A percentile compares a stretch with the other conserved stretches of the same genome.
phyloP scores from a whole-genome alignment of 2,797 vertebrate species.

The Hypotaenidia philippensis region DNA sequence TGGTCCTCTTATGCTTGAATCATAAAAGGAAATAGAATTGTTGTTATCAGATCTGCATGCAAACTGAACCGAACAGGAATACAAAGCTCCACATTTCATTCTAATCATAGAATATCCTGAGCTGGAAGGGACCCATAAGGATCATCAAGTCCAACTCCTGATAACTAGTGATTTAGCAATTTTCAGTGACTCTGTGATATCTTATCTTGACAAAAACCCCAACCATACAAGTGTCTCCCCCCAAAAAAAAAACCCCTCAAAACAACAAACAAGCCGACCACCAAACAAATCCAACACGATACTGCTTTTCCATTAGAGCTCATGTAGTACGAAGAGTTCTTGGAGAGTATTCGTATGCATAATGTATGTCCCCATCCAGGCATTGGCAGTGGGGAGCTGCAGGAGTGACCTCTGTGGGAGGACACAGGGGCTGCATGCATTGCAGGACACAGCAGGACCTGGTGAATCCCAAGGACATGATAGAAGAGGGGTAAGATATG shows the following conservation, averaged over 20 bases:
- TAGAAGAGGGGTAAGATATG: neutral
- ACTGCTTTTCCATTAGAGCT: neutral
- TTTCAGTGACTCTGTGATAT: neutral
- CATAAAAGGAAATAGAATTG: neutral
- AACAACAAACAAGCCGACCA: too few species aligned
- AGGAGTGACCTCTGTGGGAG: neutral
- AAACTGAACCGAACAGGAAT: neutral
- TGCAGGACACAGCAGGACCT: neutral
- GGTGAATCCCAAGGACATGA: neutral
- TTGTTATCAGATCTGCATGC: neutral
- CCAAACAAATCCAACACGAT: neutral
- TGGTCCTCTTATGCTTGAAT: neutral
- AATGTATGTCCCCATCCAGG: neutral
- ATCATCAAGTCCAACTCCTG: too few species aligned
- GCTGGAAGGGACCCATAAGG: too few species aligned
- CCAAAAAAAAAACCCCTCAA: neutral
- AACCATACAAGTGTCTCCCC: accelerated
- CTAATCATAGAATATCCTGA: too few species aligned
- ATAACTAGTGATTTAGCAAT: neutral
- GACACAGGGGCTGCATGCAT: neutral
- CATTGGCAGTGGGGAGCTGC: neutral
- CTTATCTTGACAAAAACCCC: neutral
- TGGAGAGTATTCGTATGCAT: accelerated
- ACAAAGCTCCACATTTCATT: neutral
- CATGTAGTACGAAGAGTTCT: neutral